phyloP scores from a whole-genome alignment of 2,113 vertebrate genomes.

The Zosterops lateralis region DNA sequence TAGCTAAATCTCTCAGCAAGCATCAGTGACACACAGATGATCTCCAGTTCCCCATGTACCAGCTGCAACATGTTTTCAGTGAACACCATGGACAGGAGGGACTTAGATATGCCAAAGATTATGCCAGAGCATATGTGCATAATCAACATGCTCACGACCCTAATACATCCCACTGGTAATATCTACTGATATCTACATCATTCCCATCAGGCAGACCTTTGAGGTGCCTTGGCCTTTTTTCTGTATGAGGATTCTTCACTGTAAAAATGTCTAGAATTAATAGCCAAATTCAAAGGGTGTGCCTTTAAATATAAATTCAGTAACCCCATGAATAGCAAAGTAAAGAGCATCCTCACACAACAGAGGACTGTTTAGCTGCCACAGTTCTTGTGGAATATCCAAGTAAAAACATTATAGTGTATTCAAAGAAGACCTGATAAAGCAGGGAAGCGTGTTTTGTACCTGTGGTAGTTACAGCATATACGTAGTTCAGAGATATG shows the following conservation, averaged over 20 bases:
- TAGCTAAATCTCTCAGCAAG: neutral
- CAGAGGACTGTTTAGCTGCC: neutral
- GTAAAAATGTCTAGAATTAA: neutral
- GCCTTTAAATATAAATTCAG: neutral
- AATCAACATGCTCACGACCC: neutral
- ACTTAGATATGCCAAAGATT: neutral
- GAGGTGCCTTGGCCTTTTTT: neutral
- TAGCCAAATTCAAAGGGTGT: neutral
- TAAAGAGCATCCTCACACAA: neutral
- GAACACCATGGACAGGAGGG: neutral
- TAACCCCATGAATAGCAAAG: neutral
- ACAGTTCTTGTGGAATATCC: neutral
- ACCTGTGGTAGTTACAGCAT: neutral
- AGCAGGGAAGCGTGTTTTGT: neutral
- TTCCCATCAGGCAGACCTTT: neutral
- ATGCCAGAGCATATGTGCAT: neutral
- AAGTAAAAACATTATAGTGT: neutral
- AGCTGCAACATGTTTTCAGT: neutral
- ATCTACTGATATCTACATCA: neutral
- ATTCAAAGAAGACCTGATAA: neutral
- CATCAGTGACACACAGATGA: neutral
- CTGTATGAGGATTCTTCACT: neutral
- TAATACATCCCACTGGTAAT: neutral
- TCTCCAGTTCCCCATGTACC: neutral
- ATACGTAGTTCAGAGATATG: fast-evolving